Percentiles rank a stretch among this genome's conserved stretches.
phyloP scores from a whole-genome alignment of 2,888 invertebrate species.

The Cheilosia impressa region DNA sequence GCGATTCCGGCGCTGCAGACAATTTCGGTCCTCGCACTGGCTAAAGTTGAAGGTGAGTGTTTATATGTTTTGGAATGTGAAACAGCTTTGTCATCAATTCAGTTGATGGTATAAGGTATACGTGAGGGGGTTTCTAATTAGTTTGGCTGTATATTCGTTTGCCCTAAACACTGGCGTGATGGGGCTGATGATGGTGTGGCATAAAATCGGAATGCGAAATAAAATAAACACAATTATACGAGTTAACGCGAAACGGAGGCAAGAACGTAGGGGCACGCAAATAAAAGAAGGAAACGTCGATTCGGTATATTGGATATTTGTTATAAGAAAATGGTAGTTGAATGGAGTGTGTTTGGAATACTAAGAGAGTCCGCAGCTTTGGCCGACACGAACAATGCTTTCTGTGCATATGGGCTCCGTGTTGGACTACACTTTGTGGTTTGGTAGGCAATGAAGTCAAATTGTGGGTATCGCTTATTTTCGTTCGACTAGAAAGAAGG shows the following conservation, averaged over 20 bases:
- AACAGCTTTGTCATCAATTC: constrained; percentile 53
- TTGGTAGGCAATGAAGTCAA: background rate
- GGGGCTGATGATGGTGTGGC: constrained; percentile 44
- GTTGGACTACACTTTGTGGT: background rate
- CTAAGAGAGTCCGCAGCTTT: constrained; percentile 4
- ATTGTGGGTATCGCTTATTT: background rate
- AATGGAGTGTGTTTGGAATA: constrained; percentile 43
- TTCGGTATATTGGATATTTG: constrained; percentile 47
- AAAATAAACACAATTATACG: constrained; percentile 59
- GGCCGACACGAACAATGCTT: background rate
- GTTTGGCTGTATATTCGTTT: background rate
- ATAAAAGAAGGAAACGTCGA: constrained; percentile 59
- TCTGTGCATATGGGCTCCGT: background rate
- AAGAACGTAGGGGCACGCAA: constrained; percentile 19
- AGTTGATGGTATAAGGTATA: constrained; percentile 21
- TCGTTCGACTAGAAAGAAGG: background rate
- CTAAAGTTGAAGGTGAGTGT: constrained; percentile 94
- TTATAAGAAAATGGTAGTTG: constrained; percentile 22
- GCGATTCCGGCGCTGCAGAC: constrained; percentile 98
- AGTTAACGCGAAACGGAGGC: constrained; percentile 42
- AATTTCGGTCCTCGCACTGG: constrained; percentile 96
- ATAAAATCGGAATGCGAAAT: constrained; percentile 65
- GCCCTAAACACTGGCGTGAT: constrained; percentile 15
- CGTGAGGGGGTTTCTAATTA: constrained; percentile 59
- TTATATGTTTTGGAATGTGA: background rate